Conservation (phyloP, 2,113 vertebrate genomes). For the Datnioides undecimradiatus region DNA sequence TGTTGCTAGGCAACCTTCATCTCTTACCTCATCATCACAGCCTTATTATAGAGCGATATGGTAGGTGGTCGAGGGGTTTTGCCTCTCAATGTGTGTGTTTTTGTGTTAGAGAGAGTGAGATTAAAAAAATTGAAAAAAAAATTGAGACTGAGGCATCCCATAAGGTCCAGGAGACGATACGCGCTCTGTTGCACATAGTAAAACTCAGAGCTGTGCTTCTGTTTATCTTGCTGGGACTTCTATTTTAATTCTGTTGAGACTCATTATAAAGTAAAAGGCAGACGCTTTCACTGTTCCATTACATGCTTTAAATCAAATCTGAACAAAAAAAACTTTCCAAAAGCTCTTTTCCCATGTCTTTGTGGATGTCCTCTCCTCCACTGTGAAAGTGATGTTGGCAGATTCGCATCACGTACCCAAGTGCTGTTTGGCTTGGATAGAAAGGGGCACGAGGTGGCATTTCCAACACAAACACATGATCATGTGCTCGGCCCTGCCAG, state of each 20-base stretch:
- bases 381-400: slow-evolving; percentile 51
- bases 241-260: slow-evolving; percentile 76
- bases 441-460: slow-evolving; percentile 58
- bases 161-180: slow-evolving; percentile 33
- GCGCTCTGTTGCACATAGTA: slow-evolving; percentile 29
- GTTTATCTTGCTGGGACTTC: slow-evolving; percentile 66
- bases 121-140: background rate
- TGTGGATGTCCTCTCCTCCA: slow-evolving; percentile 44
- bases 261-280: slow-evolving; percentile 74
- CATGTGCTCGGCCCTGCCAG: slow-evolving; percentile 57
- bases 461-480: slow-evolving; percentile 79
- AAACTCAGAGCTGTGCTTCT: slow-evolving; percentile 41
- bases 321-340: slow-evolving; percentile 5
- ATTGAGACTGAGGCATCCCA: slow-evolving; percentile 42
- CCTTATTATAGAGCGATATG: slow-evolving; percentile 68
- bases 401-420: slow-evolving; percentile 44
- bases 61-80: slow-evolving; percentile 60
- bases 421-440: slow-evolving; percentile 69
- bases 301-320: slow-evolving; percentile 35
- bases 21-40: slow-evolving; percentile 69
- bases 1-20: slow-evolving; percentile 85
- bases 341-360: slow-evolving; percentile 8
- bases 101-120: slow-evolving; percentile 16
- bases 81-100: slow-evolving; percentile 14
- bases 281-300: slow-evolving; percentile 51